Base-by-base conservation (phyloP, 23 tunicate species). In the Ciona savignyi region DNA sequence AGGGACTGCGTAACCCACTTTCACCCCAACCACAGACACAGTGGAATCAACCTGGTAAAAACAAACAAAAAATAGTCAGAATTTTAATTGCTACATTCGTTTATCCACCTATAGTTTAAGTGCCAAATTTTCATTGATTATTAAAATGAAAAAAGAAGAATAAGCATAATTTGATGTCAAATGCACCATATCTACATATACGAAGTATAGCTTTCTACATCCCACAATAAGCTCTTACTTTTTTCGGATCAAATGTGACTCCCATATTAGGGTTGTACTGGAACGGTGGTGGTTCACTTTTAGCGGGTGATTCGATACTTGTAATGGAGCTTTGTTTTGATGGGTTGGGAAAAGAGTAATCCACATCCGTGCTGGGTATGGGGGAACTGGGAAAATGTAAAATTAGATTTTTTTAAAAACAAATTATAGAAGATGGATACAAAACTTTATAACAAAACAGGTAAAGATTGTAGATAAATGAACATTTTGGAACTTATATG, bases 251-350 rank as follows among this genome's bases (percentile, higher is more conserved):
- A 74, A 88, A 80, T 1, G 96, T 83, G 25, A 72, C 86, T 20
- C 96, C 96, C 24, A 74, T 64, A 35, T 81, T 88, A n/a, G 96
- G 96, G 63, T 78, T 88, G 65, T 81, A 88, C 62, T 81, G 81
- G 68, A 88, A 78, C 30, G 87, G 66, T 1, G 96, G 86, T 2
- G 75, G 56, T 28, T 76, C 87, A 35, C 67, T 60, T 23, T 32
- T 25, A 11, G 22, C 28, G 28, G 67, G 22, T 63, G 24, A 49
- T 11, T 15, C 20, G 20, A 49, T 49, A 49, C 61, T 49, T 49
- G 61, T 49, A 11, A 20, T 11, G 20, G 61, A 49, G 61, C 20
- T 49, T 49, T 49, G 61, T 11, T 15, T 11, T 49, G 61, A 49
- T 49, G 19, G 61, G 20, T 20, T 20, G n/a, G n/a, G n/a, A n/a